Base-by-base conservation (phyloP, 1,140 invertebrate species). In the Callitettix versicolor region DNA sequence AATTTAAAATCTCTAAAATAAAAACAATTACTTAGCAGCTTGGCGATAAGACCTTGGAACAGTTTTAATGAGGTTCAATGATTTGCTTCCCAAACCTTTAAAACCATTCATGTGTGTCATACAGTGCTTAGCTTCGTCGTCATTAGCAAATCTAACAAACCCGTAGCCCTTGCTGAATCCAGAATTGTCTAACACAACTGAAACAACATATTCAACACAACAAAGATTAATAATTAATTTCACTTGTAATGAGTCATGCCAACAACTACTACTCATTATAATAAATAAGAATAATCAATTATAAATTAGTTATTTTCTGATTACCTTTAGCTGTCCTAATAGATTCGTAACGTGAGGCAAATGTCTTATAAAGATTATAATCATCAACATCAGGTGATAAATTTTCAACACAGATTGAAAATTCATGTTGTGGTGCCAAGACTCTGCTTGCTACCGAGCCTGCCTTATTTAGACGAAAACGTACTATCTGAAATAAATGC, bases 121-220 rank as follows among this genome's bases (percentile, higher is more conserved):
- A 60, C 92, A 92, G 67, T 89, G 85, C 65, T 94, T 89, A 65
- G 95, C 92, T 65, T 98, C 94, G 56, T 91, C 86, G 72, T 97
- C 93, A 66, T 87, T 90, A 7, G 88, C 85, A 69, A 98, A 97
- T 62, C 91, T 76, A 1, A 98, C 88, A 76, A 97, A 97, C n/a
- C 93, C 95, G 70, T 95, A 97, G 33, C 94, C 93, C 74, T 93
- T 94, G 63, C 90, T 95, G 61, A 90, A 87, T 12, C 93, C 93
- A 64, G 82, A 80, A 60, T 76, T 82, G 65, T 93, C 91, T 56
- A 93, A 72, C 58, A 95, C 91, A 49, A 95, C 91, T 86, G 65
- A 33, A 71, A 69, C 58, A 63, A 17, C 54, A 49, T 33, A 2
- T 15, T 11, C n/a, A 44, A 14, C 7, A 44, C n/a, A 11, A n/a